Evolutionary conservation across 1,140 invertebrate species (phyloP), one percentile per base, ranked within the genome.

Genomic region (Cataglyphis hispanica): DNA sequence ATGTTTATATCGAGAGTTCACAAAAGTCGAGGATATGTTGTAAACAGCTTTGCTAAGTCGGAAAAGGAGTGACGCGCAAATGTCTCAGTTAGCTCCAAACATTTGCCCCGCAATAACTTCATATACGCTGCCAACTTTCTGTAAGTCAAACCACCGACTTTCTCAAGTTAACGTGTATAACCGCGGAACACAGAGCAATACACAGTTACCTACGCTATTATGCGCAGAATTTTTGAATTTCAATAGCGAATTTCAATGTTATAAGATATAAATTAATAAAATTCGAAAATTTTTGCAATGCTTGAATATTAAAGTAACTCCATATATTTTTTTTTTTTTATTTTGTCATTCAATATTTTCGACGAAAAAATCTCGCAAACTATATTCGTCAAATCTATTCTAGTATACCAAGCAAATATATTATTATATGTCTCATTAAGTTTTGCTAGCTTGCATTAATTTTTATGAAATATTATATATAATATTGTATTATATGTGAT

Each of bases 11-110:
- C 34, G 25, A 31, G 16, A 40, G 8, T 3, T 43, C 11, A 43
- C 40, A 11, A 43, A 72, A 72, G 16, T 2, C 16, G 1, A 5
- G 11, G 6, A 37, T 50, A 67, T 25, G 37, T 40, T 81, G 25
- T 46, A 70, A 70, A 70, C 34, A 81, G 50, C 13, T 81, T 72
- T 43, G 34, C 34, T 60, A 81, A 58, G 53, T 58, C 19, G 37
- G 50, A 60, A 58, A 70, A 70, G 53, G 66, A 31, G 8, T 10
- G 34, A n/a, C 50, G 50, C 1, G 16, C 19, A n/a, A 81, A 72
- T 80, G 50, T 72, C 46, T 81, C 78, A 13, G 78, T 81, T 64
- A 78, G 37, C 63, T 78, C 5, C 13, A 72, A 81, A 72, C 50
- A 81, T 72, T 81, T 81, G 50, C 50, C 11, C 27, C 11, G 78